Evolutionary conservation across 2,888 invertebrate species (phyloP).

Genomic region (Cephus rjabovi): DNA sequence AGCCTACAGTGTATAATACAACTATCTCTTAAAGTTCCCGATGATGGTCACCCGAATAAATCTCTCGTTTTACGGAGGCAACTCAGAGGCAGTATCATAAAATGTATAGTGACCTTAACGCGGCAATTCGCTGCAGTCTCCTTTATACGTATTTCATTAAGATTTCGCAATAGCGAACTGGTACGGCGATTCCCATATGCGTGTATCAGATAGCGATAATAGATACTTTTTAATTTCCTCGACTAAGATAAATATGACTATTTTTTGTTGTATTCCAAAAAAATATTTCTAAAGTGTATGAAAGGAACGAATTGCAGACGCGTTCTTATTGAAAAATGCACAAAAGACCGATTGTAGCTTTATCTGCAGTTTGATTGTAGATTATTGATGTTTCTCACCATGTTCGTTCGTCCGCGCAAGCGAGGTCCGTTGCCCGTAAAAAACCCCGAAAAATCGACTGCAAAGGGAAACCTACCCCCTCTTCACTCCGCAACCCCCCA

Average conservation of each 20-base stretch:
- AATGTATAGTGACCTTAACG: neutral
- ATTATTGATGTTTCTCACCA: constrained; percentile 66
- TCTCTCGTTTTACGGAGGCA: constrained; percentile 1
- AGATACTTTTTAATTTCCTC: neutral
- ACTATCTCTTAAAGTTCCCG: neutral
- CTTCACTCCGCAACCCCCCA: constrained; percentile 23
- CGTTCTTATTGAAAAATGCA: constrained; percentile 63
- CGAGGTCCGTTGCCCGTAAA: constrained; percentile 57
- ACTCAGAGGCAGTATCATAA: neutral
- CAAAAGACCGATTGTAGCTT: constrained; percentile 65
- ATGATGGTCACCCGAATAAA: neutral
- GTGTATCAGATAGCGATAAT: neutral
- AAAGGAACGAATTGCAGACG: constrained; percentile 11
- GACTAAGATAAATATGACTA: neutral
- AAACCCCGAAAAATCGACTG: constrained; percentile 65
- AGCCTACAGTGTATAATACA: neutral
- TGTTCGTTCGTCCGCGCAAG: constrained; percentile 59
- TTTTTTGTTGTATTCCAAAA: constrained; percentile 1
- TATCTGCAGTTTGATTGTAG: constrained; percentile 66
- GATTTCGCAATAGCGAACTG: neutral
- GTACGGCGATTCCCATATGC: neutral
- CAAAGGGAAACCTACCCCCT: constrained; percentile 50
- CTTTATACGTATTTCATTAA: neutral
- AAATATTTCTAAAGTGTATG: constrained; percentile 8
- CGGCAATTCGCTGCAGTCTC: neutral